Conservation (phyloP, 2,888 invertebrate genomes). For the Lobophora halterata region DNA sequence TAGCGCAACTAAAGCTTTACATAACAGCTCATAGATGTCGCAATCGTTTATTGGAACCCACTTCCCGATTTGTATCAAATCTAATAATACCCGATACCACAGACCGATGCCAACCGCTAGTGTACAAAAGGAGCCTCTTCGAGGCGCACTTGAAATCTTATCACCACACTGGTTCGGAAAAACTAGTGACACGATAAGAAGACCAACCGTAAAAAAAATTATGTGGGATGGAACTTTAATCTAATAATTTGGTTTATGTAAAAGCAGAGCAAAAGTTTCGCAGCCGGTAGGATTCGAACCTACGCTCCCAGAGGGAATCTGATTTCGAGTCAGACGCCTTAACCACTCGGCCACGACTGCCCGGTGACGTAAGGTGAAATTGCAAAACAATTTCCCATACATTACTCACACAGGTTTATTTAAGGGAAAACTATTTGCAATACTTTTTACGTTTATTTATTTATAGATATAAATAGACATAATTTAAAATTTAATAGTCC, state of each 20-base stretch:
- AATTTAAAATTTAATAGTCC: too few species aligned
- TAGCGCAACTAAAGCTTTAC: slow-evolving; percentile 34
- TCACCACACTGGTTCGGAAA: too few species aligned
- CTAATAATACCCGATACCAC: slow-evolving; percentile 14
- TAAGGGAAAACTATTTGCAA: too few species aligned
- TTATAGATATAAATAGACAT: too few species aligned
- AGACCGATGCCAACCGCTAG: too few species aligned
- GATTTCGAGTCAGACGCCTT: slow-evolving; percentile 89
- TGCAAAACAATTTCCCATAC: slow-evolving; percentile 18
- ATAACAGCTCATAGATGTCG: slow-evolving; percentile 48
- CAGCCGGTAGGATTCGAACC: slow-evolving; percentile 93
- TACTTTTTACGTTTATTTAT: too few species aligned
- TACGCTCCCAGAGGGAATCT: slow-evolving; percentile 93
- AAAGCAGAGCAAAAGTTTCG: slow-evolving; percentile 52
- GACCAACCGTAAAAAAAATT: too few species aligned
- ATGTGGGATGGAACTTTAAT: too few species aligned
- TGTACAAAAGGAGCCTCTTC: too few species aligned
- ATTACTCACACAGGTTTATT: neutral
- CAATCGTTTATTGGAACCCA: slow-evolving; percentile 32
- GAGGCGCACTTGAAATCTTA: too few species aligned
- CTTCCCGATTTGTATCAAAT: slow-evolving; percentile 29
- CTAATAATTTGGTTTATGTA: neutral
- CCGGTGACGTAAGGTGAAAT: slow-evolving; percentile 34
- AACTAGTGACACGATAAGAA: too few species aligned
- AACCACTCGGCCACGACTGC: slow-evolving; percentile 87